A percentile compares a stretch with the other conserved stretches of the same genome.
Evolutionary conservation across 2,113 vertebrate genomes (phyloP).

Genomic region (Neomonachus schauinslandi): DNA sequence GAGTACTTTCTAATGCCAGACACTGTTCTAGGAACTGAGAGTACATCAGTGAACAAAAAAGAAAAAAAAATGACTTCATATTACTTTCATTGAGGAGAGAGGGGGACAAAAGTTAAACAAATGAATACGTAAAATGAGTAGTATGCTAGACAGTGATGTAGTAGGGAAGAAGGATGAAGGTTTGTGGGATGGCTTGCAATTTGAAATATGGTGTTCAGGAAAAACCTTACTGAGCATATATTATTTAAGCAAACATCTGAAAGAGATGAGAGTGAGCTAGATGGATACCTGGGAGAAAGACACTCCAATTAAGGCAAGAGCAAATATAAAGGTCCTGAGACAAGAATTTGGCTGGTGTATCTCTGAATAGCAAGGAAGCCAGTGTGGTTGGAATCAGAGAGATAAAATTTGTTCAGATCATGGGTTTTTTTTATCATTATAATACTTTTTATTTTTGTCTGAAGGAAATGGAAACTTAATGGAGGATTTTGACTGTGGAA

Average conservation of each 20-base stretch:
- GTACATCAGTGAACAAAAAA: neutral
- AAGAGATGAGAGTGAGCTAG: neutral
- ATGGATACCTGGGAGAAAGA: neutral
- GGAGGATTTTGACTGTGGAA: neutral
- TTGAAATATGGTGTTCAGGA: neutral
- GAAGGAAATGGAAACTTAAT: neutral
- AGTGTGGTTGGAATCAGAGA: neutral
- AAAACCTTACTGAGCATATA: neutral
- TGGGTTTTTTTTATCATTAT: neutral
- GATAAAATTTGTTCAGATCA: neutral
- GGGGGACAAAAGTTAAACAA: neutral
- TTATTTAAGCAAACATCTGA: neutral
- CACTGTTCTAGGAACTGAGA: neutral
- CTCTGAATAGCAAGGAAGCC: neutral
- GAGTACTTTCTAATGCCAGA: neutral
- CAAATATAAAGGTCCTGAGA: neutral
- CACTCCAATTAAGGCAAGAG: neutral
- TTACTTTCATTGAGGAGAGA: neutral
- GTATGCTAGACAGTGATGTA: neutral
- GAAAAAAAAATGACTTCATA: neutral
- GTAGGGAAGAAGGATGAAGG: neutral
- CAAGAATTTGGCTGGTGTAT: neutral
- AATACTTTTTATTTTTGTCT: neutral
- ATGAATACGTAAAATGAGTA: neutral
- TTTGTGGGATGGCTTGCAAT: neutral